Evolutionary conservation across 2,888 invertebrate genomes (phyloP).

Genomic region (Euplexia lucipara): DNA sequence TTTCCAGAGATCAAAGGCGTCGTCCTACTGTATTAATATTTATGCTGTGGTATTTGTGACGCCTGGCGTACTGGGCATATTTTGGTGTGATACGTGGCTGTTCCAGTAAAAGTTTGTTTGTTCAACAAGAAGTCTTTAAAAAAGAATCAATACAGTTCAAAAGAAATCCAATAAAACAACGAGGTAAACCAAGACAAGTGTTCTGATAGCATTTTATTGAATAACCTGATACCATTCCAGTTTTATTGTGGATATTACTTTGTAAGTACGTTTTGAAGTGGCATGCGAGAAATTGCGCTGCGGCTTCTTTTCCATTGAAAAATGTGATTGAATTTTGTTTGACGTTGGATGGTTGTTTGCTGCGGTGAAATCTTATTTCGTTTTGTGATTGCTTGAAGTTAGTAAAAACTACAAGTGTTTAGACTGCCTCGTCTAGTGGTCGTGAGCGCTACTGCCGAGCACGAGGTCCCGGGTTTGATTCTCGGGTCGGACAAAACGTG

Average conservation of each 20-base stretch:
- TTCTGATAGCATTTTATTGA: constrained; percentile 32
- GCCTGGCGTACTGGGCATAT: no score
- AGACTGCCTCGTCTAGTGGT: no score
- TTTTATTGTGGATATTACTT: constrained; percentile 19
- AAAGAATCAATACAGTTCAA: background rate
- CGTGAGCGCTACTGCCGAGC: no score
- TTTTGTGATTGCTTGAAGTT: background rate
- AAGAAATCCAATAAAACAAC: constrained; percentile 30
- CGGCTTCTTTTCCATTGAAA: constrained; percentile 15
- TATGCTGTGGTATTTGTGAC: no score
- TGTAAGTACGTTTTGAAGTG: constrained; percentile 10
- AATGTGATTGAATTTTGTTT: constrained; percentile 33
- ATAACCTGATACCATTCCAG: constrained; percentile 26
- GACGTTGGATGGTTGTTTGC: constrained; percentile 1
- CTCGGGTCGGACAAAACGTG: no score
- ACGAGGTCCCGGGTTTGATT: no score
- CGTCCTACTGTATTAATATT: no score
- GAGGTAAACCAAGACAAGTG: constrained; percentile 15
- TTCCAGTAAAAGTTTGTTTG: no score
- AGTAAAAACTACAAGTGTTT: no score
- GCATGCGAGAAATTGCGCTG: background rate
- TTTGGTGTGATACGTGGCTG: no score
- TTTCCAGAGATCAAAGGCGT: no score
- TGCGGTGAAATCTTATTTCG: background rate
- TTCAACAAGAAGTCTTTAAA: background rate